Evolutionary conservation across 1,140 invertebrate species (phyloP).

Genomic region (Drosophila takahashii): DNA sequence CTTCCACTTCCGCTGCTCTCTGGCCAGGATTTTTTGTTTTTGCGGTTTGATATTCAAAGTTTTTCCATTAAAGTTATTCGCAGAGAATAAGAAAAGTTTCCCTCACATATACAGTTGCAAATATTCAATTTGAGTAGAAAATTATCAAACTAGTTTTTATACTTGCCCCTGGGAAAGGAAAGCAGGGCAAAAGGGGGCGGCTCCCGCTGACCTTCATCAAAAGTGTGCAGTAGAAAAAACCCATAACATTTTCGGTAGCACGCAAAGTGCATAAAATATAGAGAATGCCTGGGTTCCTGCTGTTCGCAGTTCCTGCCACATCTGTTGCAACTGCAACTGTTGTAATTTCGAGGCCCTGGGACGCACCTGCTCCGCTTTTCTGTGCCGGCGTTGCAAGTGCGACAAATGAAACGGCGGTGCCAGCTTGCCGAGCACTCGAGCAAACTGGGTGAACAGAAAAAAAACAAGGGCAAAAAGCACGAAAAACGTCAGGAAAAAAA

Average conservation of each 20-base stretch:
- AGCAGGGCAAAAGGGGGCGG: not conserved
- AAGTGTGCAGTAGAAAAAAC: conserved; percentile 38
- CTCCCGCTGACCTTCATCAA: conserved; percentile 66
- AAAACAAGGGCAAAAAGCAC: conserved; percentile 12
- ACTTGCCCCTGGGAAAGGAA: not conserved
- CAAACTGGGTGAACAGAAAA: not conserved
- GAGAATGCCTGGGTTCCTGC: conserved; percentile 54
- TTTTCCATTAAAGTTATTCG: conserved; percentile 83
- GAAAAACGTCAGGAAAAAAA: conserved; percentile 31
- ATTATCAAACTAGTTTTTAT: conserved; percentile 75
- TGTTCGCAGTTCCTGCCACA: conserved; percentile 27
- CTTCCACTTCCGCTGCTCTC: conserved; percentile 2
- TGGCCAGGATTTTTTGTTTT: conserved; percentile 54
- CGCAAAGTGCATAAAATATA: conserved; percentile 80
- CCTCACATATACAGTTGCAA: conserved; percentile 61
- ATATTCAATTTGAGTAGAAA: conserved; percentile 81
- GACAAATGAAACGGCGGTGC: conserved; percentile 38
- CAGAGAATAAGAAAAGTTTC: conserved; percentile 79
- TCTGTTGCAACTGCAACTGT: conserved; percentile 28
- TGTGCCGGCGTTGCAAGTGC: conserved; percentile 28
- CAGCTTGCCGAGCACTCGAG: conserved; percentile 43
- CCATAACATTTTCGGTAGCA: conserved; percentile 68
- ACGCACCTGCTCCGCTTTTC: conserved; percentile 44
- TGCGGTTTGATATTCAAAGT: conserved; percentile 82
- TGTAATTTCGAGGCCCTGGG: conserved; percentile 52